phyloP scores from a whole-genome alignment of 2,888 invertebrate species.

The Brenthis ino region DNA sequence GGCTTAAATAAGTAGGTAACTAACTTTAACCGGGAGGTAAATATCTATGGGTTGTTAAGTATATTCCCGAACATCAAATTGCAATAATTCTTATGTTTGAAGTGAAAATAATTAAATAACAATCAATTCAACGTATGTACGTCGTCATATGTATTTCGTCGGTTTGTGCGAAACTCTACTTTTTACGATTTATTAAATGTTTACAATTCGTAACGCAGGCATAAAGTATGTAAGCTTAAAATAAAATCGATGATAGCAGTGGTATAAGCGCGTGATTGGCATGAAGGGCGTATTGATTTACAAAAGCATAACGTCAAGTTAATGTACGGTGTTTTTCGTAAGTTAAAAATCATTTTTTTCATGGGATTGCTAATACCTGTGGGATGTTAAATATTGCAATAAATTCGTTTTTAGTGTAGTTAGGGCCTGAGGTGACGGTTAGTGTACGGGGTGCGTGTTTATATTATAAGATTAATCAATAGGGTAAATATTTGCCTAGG shows the following conservation, averaged over 20 bases:
- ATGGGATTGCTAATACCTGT: background rate
- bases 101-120: too few species aligned
- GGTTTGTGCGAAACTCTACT: background rate
- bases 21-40: too few species aligned
- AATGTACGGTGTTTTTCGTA: too few species aligned
- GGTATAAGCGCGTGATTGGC: constrained; percentile 15
- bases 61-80: too few species aligned
- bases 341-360: too few species aligned
- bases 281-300: constrained; percentile 29
- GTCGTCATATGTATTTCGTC: background rate
- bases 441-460: too few species aligned
- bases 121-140: background rate
- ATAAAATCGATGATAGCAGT: constrained; percentile 27
- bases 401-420: background rate
- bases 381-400: background rate
- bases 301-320: constrained; percentile 1
- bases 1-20: too few species aligned
- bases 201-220: background rate
- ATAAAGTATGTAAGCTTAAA: constrained; percentile 18
- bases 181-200: background rate
- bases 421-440: background rate
- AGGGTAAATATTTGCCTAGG: too few species aligned
- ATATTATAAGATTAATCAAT: too few species aligned
- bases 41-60: too few species aligned
- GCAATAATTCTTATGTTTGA: too few species aligned